Base-by-base conservation (phyloP, 2,888 invertebrate genomes). In the Oscheius onirici region DNA sequence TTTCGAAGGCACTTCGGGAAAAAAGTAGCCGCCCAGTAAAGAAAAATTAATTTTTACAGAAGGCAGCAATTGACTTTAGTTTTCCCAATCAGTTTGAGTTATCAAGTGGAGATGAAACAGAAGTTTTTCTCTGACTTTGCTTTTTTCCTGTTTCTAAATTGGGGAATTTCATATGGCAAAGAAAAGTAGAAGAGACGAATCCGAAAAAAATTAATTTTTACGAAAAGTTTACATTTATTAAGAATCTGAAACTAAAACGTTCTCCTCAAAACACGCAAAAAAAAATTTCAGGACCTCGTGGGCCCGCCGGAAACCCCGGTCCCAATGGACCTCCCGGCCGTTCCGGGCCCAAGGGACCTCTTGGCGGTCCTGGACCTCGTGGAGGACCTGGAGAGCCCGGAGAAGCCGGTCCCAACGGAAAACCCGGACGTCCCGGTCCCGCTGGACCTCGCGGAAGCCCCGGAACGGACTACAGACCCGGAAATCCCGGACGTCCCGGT, bases 361-460 rank as follows among this genome's bases (percentile, higher is more conserved):
- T 76, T 22, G 81, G 81, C 72, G 58, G 75, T 15, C 76, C 76
- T 57, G 81, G 81, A 76, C 67, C 34, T 11, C 77, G 73, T 52
- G 81, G 79, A 75, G 71, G 73, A 69, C 76, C 74, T 41, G 78
- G 78, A 77, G 77, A 74, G 70, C 70, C 46, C 66, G 81, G 81
- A 79, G 72, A 67, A 43, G 79, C 78, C 46, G 81, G 78, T 26
- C 71, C 68, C 46, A 79, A 79, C 51, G 81, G 81, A 74, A 71
- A 63, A 51, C 61, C 72, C 43, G 80, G 80, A 74, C 61, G 75
- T 40, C 77, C 75, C 68, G 79, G 79, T 63, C 76, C 77, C 58
- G 72, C 79, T 70, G 79, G 79, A 70, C 76, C 77, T 57, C 74
- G 76, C 41, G 79, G 79, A 73, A 71, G 74, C 67, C 77, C 75